phyloP scores from a whole-genome alignment of 1,140 invertebrate genomes.

The Ips nitidus region DNA sequence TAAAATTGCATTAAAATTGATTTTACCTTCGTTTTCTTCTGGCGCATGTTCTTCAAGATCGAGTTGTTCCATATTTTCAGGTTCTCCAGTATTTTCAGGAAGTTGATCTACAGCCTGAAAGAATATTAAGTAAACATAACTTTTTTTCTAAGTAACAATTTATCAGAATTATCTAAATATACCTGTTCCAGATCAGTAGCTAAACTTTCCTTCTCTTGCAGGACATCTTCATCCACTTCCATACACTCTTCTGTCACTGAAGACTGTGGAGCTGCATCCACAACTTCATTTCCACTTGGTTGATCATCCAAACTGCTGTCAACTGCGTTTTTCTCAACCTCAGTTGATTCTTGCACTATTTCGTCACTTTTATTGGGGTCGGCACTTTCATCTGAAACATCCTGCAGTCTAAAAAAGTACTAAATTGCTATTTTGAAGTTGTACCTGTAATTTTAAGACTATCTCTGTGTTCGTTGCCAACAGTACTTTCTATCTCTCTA shows the following conservation, averaged over 20 bases:
- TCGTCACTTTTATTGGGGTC: no score
- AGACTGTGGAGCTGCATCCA: not conserved
- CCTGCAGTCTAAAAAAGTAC: no score
- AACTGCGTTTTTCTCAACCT: not conserved
- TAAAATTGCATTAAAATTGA: not conserved
- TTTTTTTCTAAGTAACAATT: no score
- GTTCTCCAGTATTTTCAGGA: not conserved
- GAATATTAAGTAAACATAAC: not conserved
- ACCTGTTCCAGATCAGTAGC: not conserved
- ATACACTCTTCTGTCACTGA: not conserved
- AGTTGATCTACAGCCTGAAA: not conserved
- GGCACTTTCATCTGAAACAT: no score
- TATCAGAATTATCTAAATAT: no score
- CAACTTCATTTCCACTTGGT: not conserved
- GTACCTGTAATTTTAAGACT: no score
- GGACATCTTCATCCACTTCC: not conserved
- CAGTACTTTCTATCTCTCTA: slow-evolving; percentile 43
- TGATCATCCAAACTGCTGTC: no score
- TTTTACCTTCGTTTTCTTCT: not conserved
- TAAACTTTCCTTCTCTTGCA: not conserved
- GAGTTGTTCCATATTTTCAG: not conserved
- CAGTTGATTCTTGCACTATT: no score
- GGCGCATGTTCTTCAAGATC: not conserved
- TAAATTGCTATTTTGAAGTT: no score
- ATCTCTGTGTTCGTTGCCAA: not conserved